A percentile compares a stretch with the other conserved stretches of the same genome.
These are phyloP conservation scores for Diarsia mendica DNA, from an alignment of 2,888 invertebrate genomes.

Conservation along the genomic window DNA sequence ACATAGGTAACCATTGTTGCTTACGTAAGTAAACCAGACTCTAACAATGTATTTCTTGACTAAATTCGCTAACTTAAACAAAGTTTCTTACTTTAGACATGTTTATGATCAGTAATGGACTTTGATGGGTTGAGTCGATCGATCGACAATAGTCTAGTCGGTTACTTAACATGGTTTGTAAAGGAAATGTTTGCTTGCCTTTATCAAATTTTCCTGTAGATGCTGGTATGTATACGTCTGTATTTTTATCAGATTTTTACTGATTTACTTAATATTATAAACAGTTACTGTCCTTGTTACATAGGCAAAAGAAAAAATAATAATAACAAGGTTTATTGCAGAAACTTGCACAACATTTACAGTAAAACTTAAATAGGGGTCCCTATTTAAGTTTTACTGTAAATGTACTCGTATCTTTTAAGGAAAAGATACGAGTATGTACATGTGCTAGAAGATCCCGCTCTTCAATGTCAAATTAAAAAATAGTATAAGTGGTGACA, in stretches of 20 bases:
- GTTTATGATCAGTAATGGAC: slow-evolving; percentile 31
- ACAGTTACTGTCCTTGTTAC: no score
- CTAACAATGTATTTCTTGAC: slow-evolving; percentile 26
- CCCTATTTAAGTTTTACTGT: no score
- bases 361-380: no score
- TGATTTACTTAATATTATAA: no score
- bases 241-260: not conserved
- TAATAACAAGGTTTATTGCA: no score
- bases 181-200: not conserved
- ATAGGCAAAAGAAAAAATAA: no score
- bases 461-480: no score
- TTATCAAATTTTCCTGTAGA: not conserved
- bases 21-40: not conserved
- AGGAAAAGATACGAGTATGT: no score
- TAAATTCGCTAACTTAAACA: slow-evolving; percentile 18
- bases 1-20: not conserved
- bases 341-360: no score
- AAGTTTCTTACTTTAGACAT: slow-evolving; percentile 20
- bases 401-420: no score
- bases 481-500: no score
- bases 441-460: no score
- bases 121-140: slow-evolving; percentile 5
- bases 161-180: not conserved
- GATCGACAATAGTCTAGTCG: slow-evolving; percentile 3
- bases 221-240: not conserved